These are phyloP conservation scores for Dunckerocampus dactyliophorus DNA, from an alignment of 2,113 vertebrate species.

Conservation along the genomic window DNA sequence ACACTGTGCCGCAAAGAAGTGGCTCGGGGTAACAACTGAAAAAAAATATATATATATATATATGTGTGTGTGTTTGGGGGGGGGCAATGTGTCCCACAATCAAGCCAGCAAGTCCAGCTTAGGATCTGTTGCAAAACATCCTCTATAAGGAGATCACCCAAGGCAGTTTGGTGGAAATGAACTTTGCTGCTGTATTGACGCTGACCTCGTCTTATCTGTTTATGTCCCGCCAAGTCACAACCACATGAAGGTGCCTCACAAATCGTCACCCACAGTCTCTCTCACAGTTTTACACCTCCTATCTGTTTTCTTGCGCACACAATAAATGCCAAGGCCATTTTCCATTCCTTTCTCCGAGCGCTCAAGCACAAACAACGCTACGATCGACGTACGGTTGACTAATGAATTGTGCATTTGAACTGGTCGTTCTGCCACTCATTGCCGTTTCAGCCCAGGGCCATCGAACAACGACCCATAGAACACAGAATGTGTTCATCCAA, in stretches of 20 bases:
- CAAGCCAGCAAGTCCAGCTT: conserved; percentile 42
- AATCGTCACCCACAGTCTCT: conserved; percentile 7
- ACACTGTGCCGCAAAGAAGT: conserved; percentile 45
- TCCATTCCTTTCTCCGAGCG: conserved; percentile 19
- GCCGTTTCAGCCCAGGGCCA: conserved; percentile 7
- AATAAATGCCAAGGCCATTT: conserved; percentile 7
- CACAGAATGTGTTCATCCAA: neutral
- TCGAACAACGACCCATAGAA: neutral
- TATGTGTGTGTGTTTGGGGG: neutral
- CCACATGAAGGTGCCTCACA: conserved; percentile 5
- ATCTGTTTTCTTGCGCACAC: conserved; percentile 14
- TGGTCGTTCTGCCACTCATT: conserved; percentile 36
- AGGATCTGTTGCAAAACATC: conserved; percentile 60
- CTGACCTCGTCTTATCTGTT: conserved; percentile 13
- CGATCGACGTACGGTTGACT: conserved; percentile 40
- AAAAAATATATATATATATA: neutral
- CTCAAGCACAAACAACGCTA: conserved; percentile 39
- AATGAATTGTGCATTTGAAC: conserved; percentile 31
- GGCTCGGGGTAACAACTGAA: conserved; percentile 44
- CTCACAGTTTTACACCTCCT: conserved; percentile 1
- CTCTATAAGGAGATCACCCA: conserved; percentile 57
- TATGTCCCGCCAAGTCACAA: conserved; percentile 12
- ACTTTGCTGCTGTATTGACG: conserved; percentile 33
- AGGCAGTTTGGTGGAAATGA: conserved; percentile 47
- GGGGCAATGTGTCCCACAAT: conserved; percentile 26